Percentiles rank a stretch among this genome's conserved stretches.
These are phyloP conservation scores for Characodon lateralis DNA, from an alignment of 2,797 vertebrate genomes.

Conservation along the genomic window DNA sequence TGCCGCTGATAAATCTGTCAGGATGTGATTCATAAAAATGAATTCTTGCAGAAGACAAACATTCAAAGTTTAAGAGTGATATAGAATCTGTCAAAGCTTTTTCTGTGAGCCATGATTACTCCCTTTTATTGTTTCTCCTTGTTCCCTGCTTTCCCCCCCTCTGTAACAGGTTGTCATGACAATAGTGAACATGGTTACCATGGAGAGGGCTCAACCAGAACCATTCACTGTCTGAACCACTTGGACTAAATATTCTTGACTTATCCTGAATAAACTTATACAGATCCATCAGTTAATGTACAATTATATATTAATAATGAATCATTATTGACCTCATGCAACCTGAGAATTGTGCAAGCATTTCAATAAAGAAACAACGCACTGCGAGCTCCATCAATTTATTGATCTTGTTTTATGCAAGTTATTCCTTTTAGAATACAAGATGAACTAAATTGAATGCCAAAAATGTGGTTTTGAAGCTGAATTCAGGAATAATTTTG, in stretches of 20 bases:
- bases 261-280: constrained; percentile 28
- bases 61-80: constrained; percentile 26
- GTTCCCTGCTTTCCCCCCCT: constrained; percentile 55
- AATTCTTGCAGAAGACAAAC: constrained; percentile 14
- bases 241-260: constrained; percentile 33
- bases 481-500: background rate
- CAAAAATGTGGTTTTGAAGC: background rate
- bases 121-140: constrained; percentile 59
- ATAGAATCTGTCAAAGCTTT: constrained; percentile 30
- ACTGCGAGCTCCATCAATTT: constrained; percentile 17
- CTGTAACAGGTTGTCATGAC: constrained; percentile 82
- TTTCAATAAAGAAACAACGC: background rate
- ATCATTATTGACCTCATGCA: background rate
- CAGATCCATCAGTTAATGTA: constrained; percentile 11
- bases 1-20: background rate
- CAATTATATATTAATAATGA: constrained; percentile 19
- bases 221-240: constrained; percentile 55
- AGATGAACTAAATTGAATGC: background rate
- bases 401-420: constrained; percentile 11
- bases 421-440: constrained; percentile 8
- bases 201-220: constrained; percentile 77
- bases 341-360: background rate
- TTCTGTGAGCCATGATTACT: constrained; percentile 59
- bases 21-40: constrained; percentile 38
- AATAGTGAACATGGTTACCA: constrained; percentile 82